A percentile compares a stretch with the other conserved stretches of the same genome.
These are phyloP conservation scores for Pteruthius melanotis DNA, from an alignment of 2,113 vertebrate genomes.

Conservation along the genomic window DNA sequence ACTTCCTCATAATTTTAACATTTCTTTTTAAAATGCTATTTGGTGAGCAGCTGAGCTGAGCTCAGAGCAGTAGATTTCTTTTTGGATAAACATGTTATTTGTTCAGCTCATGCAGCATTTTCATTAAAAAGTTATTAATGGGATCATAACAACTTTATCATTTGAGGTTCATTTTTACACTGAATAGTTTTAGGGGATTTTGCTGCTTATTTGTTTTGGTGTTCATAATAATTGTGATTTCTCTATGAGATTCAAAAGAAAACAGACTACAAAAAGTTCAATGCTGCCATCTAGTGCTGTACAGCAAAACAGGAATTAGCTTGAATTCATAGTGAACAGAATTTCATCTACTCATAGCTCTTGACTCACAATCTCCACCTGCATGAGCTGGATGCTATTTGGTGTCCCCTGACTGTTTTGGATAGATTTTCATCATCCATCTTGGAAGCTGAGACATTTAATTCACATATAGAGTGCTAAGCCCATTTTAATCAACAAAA, in stretches of 20 bases:
- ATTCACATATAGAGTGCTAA: neutral
- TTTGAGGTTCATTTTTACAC: neutral
- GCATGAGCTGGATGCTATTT: neutral
- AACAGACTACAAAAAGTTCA: slow-evolving; percentile 20
- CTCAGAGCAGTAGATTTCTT: neutral
- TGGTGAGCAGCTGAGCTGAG: neutral
- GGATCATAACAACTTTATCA: neutral
- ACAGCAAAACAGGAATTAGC: neutral
- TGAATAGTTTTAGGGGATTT: neutral
- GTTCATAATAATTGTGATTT: neutral
- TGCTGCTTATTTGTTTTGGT: neutral
- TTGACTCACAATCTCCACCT: neutral
- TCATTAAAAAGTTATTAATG: neutral
- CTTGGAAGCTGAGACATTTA: neutral
- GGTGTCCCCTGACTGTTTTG: neutral
- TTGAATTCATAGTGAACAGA: neutral
- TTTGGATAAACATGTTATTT: neutral
- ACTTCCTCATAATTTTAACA: neutral
- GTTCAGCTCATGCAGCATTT: neutral
- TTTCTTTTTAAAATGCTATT: neutral
- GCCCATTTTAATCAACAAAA: neutral
- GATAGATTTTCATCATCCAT: neutral
- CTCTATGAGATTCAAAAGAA: neutral
- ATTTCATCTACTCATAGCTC: neutral
- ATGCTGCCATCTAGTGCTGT: slow-evolving; percentile 74